Percentiles rank a stretch among this genome's conserved stretches.
Evolutionary conservation across 2,797 vertebrate genomes (phyloP).

Genomic region (Lepus oiostolus): DNA sequence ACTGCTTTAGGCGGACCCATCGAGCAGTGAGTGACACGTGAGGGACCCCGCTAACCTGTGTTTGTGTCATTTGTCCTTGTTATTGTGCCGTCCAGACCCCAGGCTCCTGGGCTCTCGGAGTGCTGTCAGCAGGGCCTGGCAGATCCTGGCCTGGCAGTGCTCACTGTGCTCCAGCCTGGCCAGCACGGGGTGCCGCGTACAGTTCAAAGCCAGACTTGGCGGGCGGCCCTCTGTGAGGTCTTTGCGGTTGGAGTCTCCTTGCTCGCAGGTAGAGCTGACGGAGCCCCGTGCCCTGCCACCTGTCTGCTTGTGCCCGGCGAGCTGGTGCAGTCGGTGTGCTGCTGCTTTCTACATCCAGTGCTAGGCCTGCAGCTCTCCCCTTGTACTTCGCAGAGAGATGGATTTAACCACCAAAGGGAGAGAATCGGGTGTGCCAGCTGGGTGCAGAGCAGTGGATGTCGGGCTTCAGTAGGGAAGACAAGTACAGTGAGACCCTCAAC

Average conservation of each 20-base stretch:
- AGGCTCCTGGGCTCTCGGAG: background rate
- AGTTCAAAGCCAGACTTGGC: background rate
- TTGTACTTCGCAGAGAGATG: constrained; percentile 62
- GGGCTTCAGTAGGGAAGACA: background rate
- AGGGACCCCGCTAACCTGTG: background rate
- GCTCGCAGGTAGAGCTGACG: accelerated
- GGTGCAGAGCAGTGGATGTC: background rate
- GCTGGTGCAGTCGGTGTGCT: background rate
- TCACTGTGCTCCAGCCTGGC: background rate
- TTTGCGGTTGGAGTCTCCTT: background rate
- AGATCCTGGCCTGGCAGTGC: background rate
- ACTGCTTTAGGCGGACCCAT: background rate
- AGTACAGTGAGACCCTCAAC: background rate
- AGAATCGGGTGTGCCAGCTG: constrained; percentile 27
- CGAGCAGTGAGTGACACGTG: background rate
- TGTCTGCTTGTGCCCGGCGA: background rate
- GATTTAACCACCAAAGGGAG: background rate
- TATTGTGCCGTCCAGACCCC: background rate
- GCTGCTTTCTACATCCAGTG: background rate
- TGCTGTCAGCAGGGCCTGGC: accelerated
- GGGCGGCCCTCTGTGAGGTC: background rate
- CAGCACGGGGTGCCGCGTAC: background rate
- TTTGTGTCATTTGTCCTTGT: background rate
- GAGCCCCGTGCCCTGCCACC: background rate
- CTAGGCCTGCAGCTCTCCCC: background rate